Evolutionary conservation across 2,113 vertebrate species (phyloP), one percentile per base, ranked within the genome.

Genomic region (Anser brachyrhynchus): DNA sequence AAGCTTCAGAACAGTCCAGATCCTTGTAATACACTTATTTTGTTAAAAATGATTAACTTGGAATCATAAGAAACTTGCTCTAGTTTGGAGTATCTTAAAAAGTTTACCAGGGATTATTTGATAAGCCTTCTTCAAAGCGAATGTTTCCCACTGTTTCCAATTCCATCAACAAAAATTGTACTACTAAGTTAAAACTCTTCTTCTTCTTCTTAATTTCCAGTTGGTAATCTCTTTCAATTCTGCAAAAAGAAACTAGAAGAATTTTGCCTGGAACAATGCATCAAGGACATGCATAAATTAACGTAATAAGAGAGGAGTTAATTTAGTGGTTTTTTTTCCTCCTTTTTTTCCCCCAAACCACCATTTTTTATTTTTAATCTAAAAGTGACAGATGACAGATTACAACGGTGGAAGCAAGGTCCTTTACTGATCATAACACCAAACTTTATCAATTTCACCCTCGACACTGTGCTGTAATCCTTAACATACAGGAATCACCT

Each of bases 101-200:
- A 91, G 57, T 74, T 96, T 98, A 98, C 98, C 98, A 98, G 39
- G 97, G 93, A 86, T 99, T 98, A 54, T 97, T 97, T 82, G 94
- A 88, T 81, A 97, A 97, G 76, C 98, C 98, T 94, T 98, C 98
- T 93, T 99, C 98, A 94, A 99, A 98, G 69, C 97, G 97, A 92
- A 98, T 98, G 83, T 99, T 99, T 88, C 98, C 98, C 78, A 98
- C 98, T 52, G 98, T 98, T 96, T 99, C 98, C 51, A 99, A 94
- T 95, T 99, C 98, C 77, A 97, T 98, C 84, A 98, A 78, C 73
- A 99, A 97, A 95, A 98, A 98, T 18, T 98, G 96, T 52, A 97
- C 94, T 15, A 96, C 94, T 31, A 98, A 96, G 64, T 97, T 92
- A 83, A 97, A 98, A 64, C 81, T 97, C 67, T 94, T 93, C 76